A percentile compares a stretch with the other conserved stretches of the same genome.
phyloP scores from a whole-genome alignment of 2,113 vertebrate species.

The Setophaga kirtlandii region DNA sequence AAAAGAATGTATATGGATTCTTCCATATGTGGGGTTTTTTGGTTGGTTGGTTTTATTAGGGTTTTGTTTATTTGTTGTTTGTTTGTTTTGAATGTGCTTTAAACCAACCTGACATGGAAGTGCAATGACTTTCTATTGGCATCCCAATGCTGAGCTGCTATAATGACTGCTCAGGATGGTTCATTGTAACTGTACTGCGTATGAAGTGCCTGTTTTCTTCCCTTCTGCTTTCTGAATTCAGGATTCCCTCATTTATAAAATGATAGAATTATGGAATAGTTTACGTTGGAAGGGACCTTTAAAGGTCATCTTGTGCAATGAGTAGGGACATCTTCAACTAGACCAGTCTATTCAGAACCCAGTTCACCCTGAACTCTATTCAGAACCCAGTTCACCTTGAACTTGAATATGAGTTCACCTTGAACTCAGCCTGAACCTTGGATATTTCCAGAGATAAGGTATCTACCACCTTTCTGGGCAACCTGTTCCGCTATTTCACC shows the following conservation, averaged over 20 bases:
- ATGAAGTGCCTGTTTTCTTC: background rate
- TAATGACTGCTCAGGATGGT: background rate
- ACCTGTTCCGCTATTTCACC: background rate
- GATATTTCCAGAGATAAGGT: background rate
- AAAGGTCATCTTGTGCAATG: background rate
- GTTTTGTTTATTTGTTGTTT: background rate
- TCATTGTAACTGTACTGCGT: background rate
- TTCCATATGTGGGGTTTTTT: background rate
- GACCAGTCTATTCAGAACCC: background rate
- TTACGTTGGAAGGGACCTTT: background rate
- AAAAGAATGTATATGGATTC: background rate
- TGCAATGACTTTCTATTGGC: background rate
- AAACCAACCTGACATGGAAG: background rate
- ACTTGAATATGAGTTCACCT: background rate
- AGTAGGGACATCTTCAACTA: background rate
- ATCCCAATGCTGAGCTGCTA: background rate
- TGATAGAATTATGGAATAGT: background rate
- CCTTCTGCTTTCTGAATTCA: background rate
- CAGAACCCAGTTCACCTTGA: background rate
- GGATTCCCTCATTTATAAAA: background rate
- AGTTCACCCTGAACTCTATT: background rate
- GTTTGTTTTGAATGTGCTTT: background rate
- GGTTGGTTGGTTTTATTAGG: background rate
- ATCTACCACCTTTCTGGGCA: background rate
- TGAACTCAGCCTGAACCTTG: background rate